Evolutionary conservation across 2,888 invertebrate genomes (phyloP).

Genomic region (Drosophila testacea): DNA sequence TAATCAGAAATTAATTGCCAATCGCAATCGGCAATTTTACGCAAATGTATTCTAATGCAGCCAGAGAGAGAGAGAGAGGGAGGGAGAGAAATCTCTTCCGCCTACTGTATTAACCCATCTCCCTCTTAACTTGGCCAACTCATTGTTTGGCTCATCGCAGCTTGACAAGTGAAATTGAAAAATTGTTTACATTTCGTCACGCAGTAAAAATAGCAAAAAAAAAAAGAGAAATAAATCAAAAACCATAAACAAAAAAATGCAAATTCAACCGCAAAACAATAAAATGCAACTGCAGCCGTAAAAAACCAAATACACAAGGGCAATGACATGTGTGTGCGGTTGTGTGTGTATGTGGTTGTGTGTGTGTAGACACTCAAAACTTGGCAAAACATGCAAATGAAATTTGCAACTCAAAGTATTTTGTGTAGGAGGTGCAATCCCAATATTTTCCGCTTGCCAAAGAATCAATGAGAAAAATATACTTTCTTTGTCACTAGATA

Average conservation of each 20-base stretch:
- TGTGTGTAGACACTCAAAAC: constrained; percentile 16
- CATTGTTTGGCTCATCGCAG: constrained; percentile 16
- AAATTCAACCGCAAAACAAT: constrained; percentile 41
- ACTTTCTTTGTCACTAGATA: neutral
- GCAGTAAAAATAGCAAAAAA: constrained; percentile 25
- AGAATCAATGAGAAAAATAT: constrained; percentile 5
- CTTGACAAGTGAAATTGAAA: constrained; percentile 36
- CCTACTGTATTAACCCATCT: neutral
- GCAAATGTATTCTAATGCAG: constrained; percentile 42
- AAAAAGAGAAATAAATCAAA: constrained; percentile 14
- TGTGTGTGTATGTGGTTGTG: neutral
- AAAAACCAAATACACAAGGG: constrained; percentile 42
- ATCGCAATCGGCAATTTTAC: constrained; percentile 10
- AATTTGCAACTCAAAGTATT: constrained; percentile 14
- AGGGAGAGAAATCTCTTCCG: constrained; percentile 20
- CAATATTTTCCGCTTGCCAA: constrained; percentile 1
- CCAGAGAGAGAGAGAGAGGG: constrained; percentile 1
- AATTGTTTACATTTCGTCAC: constrained; percentile 48
- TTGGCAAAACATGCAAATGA: constrained; percentile 20
- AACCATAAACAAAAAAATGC: constrained; percentile 24
- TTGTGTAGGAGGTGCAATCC: constrained; percentile 17
- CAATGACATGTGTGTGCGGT: constrained; percentile 37
- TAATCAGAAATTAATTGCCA: constrained; percentile 54
- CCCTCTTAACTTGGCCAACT: constrained; percentile 17
- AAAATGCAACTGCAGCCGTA: constrained; percentile 33